Evolutionary conservation across 2,888 invertebrate genomes (phyloP).

Genomic region (Macrosiphum euphorbiae): DNA sequence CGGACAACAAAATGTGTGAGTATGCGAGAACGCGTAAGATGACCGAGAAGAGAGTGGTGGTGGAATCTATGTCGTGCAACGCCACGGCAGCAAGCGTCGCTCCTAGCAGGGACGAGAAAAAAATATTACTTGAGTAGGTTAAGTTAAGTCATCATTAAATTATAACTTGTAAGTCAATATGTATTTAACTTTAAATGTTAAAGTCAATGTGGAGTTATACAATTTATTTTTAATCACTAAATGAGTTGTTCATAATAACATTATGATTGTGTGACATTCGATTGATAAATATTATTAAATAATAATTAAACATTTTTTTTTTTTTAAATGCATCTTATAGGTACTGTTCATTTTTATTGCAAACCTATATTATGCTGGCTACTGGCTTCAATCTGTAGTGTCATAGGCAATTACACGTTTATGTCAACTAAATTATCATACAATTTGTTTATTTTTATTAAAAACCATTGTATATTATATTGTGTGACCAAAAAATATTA

Average conservation of each 20-base stretch:
- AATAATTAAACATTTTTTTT: neutral
- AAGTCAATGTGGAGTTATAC: neutral
- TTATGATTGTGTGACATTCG: neutral
- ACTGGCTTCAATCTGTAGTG: too few species aligned
- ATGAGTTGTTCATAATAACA: neutral
- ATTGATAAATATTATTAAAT: neutral
- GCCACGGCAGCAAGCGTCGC: neutral
- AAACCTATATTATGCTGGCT: too few species aligned
- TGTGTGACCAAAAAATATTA: neutral
- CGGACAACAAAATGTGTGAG: neutral
- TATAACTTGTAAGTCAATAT: neutral
- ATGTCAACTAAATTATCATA: neutral
- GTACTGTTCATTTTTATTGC: too few species aligned
- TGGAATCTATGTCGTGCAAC: neutral
- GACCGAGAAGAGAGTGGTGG: neutral
- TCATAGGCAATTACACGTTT: too few species aligned
- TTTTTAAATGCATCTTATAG: too few species aligned
- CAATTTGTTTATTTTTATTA: neutral
- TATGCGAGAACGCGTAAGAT: neutral
- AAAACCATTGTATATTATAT: neutral
- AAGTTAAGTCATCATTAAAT: neutral
- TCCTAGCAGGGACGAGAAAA: neutral
- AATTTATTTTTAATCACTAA: neutral
- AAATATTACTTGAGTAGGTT: neutral
- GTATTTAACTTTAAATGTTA: neutral